A percentile compares a stretch with the other conserved stretches of the same genome.
These are phyloP conservation scores for Antechinus stuartii DNA, from an alignment of 2,113 vertebrate genomes.

Conservation along the genomic window DNA sequence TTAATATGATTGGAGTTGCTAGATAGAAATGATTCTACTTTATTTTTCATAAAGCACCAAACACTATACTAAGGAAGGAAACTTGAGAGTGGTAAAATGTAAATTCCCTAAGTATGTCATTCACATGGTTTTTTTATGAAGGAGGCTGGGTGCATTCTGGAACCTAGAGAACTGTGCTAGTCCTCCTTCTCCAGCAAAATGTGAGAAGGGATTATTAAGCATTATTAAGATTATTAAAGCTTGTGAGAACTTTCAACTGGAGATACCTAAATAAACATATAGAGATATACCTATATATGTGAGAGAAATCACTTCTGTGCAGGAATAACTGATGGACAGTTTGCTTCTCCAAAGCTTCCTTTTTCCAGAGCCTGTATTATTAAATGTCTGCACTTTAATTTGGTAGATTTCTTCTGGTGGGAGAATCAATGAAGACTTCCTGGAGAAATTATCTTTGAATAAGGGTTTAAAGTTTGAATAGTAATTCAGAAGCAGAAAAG, in stretches of 20 bases:
- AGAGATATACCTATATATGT: not conserved
- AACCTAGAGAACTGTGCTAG: conserved; percentile 26
- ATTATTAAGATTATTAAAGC: not conserved
- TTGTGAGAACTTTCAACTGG: not conserved
- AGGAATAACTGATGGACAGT: not conserved
- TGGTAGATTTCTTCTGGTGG: not conserved
- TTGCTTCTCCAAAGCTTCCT: not conserved
- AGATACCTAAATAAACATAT: not conserved
- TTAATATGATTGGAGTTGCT: conserved; percentile 30
- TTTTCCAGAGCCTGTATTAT: not conserved
- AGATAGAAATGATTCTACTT: conserved; percentile 29
- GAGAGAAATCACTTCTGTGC: not conserved
- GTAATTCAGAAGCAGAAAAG: not conserved
- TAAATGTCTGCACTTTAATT: not conserved
- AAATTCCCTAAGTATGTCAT: not conserved
- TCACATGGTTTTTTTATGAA: not conserved
- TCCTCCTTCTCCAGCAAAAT: not conserved
- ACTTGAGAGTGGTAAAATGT: not conserved
- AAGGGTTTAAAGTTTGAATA: not conserved
- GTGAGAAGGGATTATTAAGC: not conserved
- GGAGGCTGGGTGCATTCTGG: not conserved
- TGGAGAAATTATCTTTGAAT: not conserved
- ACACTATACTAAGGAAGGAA: not conserved
- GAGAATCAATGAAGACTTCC: not conserved
- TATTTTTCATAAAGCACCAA: conserved; percentile 8